phyloP scores from a whole-genome alignment of 2,797 vertebrate genomes.

The Loriculus beryllinus region DNA sequence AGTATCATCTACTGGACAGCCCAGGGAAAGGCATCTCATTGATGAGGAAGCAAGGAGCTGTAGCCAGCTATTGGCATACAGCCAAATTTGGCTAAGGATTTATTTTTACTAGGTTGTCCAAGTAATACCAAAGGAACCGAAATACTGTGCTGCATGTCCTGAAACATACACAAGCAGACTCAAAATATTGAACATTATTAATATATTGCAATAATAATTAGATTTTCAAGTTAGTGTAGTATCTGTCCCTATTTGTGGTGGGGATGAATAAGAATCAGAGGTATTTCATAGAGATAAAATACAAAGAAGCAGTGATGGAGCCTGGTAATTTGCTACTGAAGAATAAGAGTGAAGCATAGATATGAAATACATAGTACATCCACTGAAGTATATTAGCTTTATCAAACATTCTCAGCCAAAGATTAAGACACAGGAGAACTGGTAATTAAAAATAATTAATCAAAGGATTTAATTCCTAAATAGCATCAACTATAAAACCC shows the following conservation, averaged over 20 bases:
- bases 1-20: background rate
- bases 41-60: background rate
- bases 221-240: background rate
- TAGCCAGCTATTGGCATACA: background rate
- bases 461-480: background rate
- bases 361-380: background rate
- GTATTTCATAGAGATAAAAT: background rate
- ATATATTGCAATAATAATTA: background rate
- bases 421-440: background rate
- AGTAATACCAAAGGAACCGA: background rate
- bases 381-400: background rate
- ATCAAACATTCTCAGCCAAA: background rate
- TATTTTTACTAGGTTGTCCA: background rate
- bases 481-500: background rate
- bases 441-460: background rate
- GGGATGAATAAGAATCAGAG: background rate
- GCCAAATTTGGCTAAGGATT: background rate
- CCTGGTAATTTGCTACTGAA: background rate
- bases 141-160: background rate
- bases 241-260: background rate
- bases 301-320: background rate
- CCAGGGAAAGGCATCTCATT: background rate
- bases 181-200: background rate
- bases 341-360: background rate
- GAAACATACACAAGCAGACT: background rate